Evolutionary conservation across 2,888 invertebrate species (phyloP).

Genomic region (Erebia epiphron): DNA sequence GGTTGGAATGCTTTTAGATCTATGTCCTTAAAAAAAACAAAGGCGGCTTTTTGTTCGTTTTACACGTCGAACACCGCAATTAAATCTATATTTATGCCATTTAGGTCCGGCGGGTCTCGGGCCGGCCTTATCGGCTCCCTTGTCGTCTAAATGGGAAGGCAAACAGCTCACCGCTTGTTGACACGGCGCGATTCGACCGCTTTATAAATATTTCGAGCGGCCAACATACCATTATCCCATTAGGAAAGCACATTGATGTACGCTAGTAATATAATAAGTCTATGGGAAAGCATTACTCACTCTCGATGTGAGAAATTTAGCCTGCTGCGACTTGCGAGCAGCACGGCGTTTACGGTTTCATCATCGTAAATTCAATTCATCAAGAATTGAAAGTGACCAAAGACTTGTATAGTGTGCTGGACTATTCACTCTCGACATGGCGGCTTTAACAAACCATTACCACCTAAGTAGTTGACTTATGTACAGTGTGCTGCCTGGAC

Average conservation of each 20-base stretch:
- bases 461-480: too few relatives aligned
- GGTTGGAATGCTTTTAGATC: slow-evolving; percentile 5
- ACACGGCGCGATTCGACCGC: slow-evolving; percentile 71
- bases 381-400: too few relatives aligned
- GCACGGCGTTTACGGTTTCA: too few relatives aligned
- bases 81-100: slow-evolving; percentile 23
- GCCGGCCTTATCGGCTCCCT: slow-evolving; percentile 63
- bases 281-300: slow-evolving; percentile 76
- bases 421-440: slow-evolving; percentile 71
- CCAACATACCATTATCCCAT: slow-evolving; percentile 73
- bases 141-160: slow-evolving; percentile 68
- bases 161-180: slow-evolving; percentile 71
- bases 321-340: too few relatives aligned
- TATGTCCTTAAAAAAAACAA: slow-evolving; percentile 11
- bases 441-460: too few relatives aligned
- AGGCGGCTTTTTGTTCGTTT: slow-evolving; percentile 15
- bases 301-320: slow-evolving; percentile 59
- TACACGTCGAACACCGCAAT: slow-evolving; percentile 18
- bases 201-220: slow-evolving; percentile 77
- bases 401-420: too few relatives aligned
- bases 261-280: too few relatives aligned
- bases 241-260: too few relatives aligned
- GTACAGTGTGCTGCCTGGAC: too few relatives aligned
- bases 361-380: too few relatives aligned
- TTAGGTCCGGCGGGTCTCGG: slow-evolving; percentile 22